Conservation (phyloP, 1,140 invertebrate species). For the Trialeurodes vaporariorum region DNA sequence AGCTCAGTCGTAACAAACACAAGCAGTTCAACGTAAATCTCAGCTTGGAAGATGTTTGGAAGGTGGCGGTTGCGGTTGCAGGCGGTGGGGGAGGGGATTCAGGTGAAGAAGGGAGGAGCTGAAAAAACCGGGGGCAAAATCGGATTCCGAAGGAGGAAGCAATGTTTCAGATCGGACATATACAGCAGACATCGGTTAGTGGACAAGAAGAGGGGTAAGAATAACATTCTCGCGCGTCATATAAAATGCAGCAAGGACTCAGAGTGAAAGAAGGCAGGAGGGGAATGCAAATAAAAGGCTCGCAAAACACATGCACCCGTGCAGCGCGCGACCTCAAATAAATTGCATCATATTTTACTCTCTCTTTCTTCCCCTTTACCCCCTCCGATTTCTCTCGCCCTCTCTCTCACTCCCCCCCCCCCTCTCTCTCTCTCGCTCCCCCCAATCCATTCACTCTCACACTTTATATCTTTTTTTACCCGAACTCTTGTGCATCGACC, state of each 20-base stretch:
- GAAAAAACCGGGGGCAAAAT: not conserved
- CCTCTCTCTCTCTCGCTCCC: too few species aligned
- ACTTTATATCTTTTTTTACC: too few species aligned
- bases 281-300: not conserved
- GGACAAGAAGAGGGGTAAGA: too few species aligned
- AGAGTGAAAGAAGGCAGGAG: not conserved
- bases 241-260: not conserved
- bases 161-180: not conserved
- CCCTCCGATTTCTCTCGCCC: too few species aligned
- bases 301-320: not conserved
- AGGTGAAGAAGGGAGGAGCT: too few species aligned
- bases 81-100: not conserved
- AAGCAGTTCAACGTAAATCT: not conserved
- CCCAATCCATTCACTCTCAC: too few species aligned
- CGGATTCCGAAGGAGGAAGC: not conserved
- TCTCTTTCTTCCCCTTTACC: not conserved
- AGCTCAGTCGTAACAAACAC: not conserved
- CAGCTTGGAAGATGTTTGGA: too few species aligned
- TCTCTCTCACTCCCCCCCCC: too few species aligned
- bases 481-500: too few species aligned
- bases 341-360: conserved; percentile 1
- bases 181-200: not conserved
- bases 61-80: not conserved
- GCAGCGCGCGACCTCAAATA: not conserved
- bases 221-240: not conserved